Base-by-base conservation (phyloP, 2,113 vertebrate genomes). In the Marmota monax region DNA sequence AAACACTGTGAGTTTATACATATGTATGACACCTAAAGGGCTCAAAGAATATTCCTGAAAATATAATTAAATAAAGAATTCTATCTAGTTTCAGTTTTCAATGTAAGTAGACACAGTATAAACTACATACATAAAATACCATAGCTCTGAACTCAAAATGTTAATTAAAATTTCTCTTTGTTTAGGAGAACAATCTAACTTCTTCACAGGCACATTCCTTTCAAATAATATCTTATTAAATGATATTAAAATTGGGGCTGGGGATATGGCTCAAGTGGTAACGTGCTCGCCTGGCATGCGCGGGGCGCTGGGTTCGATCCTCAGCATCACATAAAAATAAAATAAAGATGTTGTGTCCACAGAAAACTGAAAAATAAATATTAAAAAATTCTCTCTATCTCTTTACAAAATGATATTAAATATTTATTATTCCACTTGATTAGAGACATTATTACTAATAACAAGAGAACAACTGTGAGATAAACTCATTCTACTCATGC, bases 161-260 rank as follows among this genome's bases (percentile, higher is more conserved):
- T 76, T 93, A 96, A 93, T 86, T 92, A 73, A 92, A 95, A 76
- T 70, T 18, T 95, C 18, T 92, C 12, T 95, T 70, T 48, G 39
- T 63, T 85, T 61, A 86, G 17, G 27, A 77, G 84, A 90, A 79
- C 73, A 67, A 48, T 48, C 2, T 56, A 86, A 87, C 45, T 63
- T 90, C 78, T 97, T 53, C 12, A 77, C 45, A 92, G 61, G 72
- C n/a, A 83, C 13, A 93, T 4, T 69, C n/a, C 74, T 70, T 78
- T 45, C 17, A 94, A 93, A 92, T n/a, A 16, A 90, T 88, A 3
- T 87, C 58, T 94, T 51, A 78, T 77, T 83, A n/a, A 70, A 76
- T 58, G 53, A 27, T 84, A 90, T 79, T 90, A 80, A 93, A 45
- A 45, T 45, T 9, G 45, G 45, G 45, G 45, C 45, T 45, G 45